Evolutionary conservation across 2,888 invertebrate species (phyloP), one percentile per base, ranked within the genome.

Genomic region (Caenorhabditis sp.): DNA sequence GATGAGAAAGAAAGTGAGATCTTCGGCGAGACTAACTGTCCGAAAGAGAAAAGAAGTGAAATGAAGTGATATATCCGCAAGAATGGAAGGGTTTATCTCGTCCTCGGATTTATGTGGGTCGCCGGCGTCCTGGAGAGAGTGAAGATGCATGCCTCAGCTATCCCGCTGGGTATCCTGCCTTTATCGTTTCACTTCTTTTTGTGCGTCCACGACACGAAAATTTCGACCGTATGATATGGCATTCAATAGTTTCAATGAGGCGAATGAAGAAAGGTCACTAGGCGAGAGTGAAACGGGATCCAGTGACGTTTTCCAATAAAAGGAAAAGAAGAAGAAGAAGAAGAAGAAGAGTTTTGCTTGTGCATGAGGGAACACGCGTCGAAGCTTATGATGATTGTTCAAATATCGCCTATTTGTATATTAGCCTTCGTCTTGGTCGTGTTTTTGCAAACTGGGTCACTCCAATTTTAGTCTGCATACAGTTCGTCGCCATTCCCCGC

Each of bases 51-150:
- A 30, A 9, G 9, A 30, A 72, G 63, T 72, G 62, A 73, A 74
- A 74, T 68, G 75, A 68, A 75, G 68, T 75, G 75, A 75, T 75
- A 75, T 62, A 68, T 75, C 75, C 70, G 75, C 62, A 62, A 71
- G 61, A 71, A 71, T 46, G 32, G 43, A 53, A 53, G 75, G 68
- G 50, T 56, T 62, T 75, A 75, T 75, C 74, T 66, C 41, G 52
- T 48, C 56, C 35, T n/a, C 32, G 30, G 53, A 59, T 61, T 75
- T 62, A 75, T 68, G 56, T 75, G 75, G 75, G 75, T 75, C 75
- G 75, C 61, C 59, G 27, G 59, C 59, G 70, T 70, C 70, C 70
- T 70, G 70, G 59, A 70, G 56, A 46, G 68, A 68, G 41, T 24
- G 66, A 52, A 20, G 30, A 30, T 52, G 35, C 37, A 66, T 68